Conservation (phyloP, 2,113 vertebrate genomes). For the Xyrauchen texanus region DNA sequence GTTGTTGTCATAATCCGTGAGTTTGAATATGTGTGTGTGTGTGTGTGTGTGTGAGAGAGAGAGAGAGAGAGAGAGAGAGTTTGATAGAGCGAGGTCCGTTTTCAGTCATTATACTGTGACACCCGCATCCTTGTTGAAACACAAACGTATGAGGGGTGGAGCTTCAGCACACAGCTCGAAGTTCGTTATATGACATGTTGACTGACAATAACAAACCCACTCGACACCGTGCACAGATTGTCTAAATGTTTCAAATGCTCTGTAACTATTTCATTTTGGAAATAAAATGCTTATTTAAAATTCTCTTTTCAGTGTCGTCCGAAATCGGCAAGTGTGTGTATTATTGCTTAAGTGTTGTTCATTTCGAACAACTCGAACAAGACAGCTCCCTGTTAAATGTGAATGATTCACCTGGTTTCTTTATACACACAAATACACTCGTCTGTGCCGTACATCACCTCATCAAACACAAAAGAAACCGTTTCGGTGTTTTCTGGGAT, state of each 20-base stretch:
- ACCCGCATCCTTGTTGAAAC: neutral
- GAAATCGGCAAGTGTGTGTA: too few relatives aligned
- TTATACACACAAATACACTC: neutral
- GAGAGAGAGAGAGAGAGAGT: neutral
- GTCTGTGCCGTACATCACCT: neutral
- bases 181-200: too few relatives aligned
- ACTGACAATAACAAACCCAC: neutral
- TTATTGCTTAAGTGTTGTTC: constrained; percentile 3
- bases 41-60: constrained; percentile 11
- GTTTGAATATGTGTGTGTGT: constrained; percentile 4
- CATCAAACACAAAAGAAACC: constrained; percentile 3
- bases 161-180: neutral
- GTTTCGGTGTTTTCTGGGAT: constrained; percentile 15
- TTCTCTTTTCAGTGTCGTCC: neutral
- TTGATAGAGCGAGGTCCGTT: neutral
- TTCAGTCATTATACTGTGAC: neutral
- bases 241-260: neutral
- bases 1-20: neutral
- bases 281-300: constrained; percentile 27
- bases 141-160: neutral
- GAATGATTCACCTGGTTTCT: constrained; percentile 45
- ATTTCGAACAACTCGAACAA: constrained; percentile 1
- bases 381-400: constrained; percentile 41
- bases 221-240: constrained; percentile 14
- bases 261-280: constrained; percentile 23